These are phyloP conservation scores for Limnodromus scolopaceus DNA, from an alignment of 2,797 vertebrate species.

Conservation along the genomic window DNA sequence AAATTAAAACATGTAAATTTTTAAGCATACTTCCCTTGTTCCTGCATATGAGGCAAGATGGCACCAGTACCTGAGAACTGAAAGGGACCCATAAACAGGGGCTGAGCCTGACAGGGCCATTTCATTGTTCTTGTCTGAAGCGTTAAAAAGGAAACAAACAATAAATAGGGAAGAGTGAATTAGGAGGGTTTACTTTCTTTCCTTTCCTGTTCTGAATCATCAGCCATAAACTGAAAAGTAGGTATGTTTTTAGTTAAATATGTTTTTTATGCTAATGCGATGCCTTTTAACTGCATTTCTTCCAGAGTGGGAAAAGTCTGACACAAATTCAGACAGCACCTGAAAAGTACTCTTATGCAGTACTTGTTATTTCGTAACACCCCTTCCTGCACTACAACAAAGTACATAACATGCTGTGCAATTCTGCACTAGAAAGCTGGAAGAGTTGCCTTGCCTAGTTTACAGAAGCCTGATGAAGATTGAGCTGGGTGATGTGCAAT, in stretches of 20 bases:
- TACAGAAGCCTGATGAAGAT: not conserved
- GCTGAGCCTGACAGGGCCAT: not conserved
- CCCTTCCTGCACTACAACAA: not conserved
- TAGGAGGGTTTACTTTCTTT: not conserved
- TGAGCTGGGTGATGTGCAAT: not conserved
- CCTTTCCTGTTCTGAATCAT: conserved; percentile 5
- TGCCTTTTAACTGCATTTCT: conserved; percentile 17
- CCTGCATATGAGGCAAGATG: not conserved
- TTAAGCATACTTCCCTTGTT: not conserved
- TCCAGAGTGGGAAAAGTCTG: conserved; percentile 23
- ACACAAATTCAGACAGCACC: not conserved
- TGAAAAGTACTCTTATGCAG: conserved; percentile 27
- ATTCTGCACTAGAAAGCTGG: not conserved
- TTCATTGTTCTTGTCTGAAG: not conserved
- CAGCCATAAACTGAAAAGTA: not conserved
- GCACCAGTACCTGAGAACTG: not conserved
- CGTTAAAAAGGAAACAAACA: conserved; percentile 6
- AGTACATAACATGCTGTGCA: not conserved
- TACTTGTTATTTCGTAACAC: conserved; percentile 24
- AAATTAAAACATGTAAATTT: not conserved
- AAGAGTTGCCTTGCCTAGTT: not conserved
- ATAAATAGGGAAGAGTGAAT: not conserved
- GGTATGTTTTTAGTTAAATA: conserved; percentile 2
- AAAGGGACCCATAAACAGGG: not conserved
- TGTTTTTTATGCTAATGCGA: not conserved